Base-by-base conservation (phyloP, 2,888 invertebrate genomes). In the Belgica antarctica region DNA sequence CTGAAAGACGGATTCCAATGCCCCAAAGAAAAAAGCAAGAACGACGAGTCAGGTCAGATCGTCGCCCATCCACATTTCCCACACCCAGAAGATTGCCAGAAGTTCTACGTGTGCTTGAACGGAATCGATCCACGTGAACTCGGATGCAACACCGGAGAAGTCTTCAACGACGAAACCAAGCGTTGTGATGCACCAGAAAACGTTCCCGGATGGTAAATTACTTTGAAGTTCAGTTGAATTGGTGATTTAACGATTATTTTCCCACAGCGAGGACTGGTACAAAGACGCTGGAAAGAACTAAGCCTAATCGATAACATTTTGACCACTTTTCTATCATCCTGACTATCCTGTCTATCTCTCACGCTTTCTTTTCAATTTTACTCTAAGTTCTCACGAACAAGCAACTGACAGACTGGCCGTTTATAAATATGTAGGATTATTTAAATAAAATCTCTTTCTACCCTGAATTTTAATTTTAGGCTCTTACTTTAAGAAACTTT, bases 161-260 rank as follows among this genome's bases (percentile, higher is more conserved):
- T 94, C n/a, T 95, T 94, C 84, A 94, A 95, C 77, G 92, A 93
- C 73, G 88, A 88, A 73, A 81, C 85, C 0, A 89, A 91, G 80
- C 87, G 85, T 27, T 95, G 95, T 79, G 94, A 94, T 78, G 87
- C 90, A 1, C 94, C 94, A 31, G 92, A 94, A 81, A 94, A 94
- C 79, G 94, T 94, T 70, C 84, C 88, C 74, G 93, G 92, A 84
- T 94, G 94, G 92, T 92, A 77, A 83, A 86, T 80, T 62, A 5
- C 69, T 46, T 71, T 2, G 65, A 41, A 22, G 22, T 71, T 70
- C 25, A 70, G 25, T 31, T 52, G 52, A 52, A 3, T 3, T 52
- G 17, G 19, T 2, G 22, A 22, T 3, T 3, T 10, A 52, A 52
- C 59, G n/a, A 22, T 46, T 15, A 70, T 27, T 71, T 62, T 71